Conservation (phyloP, 1,140 invertebrate genomes). For the Temnothorax longispinosus region DNA sequence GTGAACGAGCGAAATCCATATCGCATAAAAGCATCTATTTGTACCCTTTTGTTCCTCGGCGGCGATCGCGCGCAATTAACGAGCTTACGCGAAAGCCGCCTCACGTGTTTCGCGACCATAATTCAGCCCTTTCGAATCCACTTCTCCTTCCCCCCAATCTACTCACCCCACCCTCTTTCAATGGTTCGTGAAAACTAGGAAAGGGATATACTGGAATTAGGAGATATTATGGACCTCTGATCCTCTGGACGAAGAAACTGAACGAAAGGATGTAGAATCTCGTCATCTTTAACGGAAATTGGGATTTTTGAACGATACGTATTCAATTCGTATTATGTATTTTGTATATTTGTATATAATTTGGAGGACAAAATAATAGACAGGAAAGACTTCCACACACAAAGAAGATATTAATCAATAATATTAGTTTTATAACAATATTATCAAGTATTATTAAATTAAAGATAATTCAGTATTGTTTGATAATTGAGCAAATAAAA, state of each 20-base stretch:
- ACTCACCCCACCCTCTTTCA: background rate
- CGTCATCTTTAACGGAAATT: background rate
- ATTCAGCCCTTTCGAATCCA: conserved; percentile 54
- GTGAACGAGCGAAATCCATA: conserved; percentile 32
- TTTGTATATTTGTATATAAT: background rate
- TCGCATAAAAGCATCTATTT: conserved; percentile 56
- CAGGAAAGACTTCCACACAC: background rate
- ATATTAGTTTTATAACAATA: background rate
- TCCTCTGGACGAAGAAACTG: background rate
- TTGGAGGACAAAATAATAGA: background rate
- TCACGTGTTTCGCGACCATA: conserved; percentile 54
- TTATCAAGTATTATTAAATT: background rate
- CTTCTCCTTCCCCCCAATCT: background rate
- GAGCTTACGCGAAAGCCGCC: conserved; percentile 53
- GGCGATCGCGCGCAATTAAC: conserved; percentile 54
- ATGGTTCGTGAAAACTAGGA: conserved; percentile 21
- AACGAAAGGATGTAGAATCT: background rate
- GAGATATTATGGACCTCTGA: conserved; percentile 34
- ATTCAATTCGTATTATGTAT: background rate
- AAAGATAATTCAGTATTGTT: background rate
- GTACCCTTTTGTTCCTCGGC: conserved; percentile 56
- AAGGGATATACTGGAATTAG: conserved; percentile 29
- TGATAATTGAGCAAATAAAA: background rate
- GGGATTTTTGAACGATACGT: background rate
- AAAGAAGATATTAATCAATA: background rate